A percentile compares a stretch with the other conserved stretches of the same genome.
Evolutionary conservation across 1,140 invertebrate species (phyloP).

Genomic region (Megalonaias nervosa): DNA sequence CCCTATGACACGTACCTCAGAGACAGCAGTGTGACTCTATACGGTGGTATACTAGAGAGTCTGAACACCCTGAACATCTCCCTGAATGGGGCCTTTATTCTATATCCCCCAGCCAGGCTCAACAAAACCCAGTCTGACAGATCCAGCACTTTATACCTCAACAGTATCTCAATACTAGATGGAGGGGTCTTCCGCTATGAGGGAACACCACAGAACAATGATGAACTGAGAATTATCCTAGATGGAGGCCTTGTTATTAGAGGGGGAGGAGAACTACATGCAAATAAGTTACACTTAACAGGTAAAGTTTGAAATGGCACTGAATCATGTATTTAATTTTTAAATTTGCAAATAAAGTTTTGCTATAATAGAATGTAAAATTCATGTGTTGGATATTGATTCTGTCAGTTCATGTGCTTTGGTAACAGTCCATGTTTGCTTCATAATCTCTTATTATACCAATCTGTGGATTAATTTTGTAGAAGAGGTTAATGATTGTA

Average conservation of each 20-base stretch:
- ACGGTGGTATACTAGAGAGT: slow-evolving; percentile 52
- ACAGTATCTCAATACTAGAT: slow-evolving; percentile 58
- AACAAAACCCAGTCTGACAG: slow-evolving; percentile 10
- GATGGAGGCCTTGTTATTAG: slow-evolving; percentile 48
- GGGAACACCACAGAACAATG: slow-evolving; percentile 42
- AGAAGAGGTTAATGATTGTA: too few species aligned
- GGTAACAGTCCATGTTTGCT: too few species aligned
- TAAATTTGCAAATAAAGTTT: too few species aligned
- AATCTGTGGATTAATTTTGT: too few species aligned
- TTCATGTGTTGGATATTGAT: too few species aligned
- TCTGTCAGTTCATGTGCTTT: too few species aligned
- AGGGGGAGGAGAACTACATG: slow-evolving; percentile 51
- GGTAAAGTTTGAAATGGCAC: too few species aligned
- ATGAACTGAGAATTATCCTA: slow-evolving; percentile 42
- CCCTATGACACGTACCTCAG: slow-evolving; percentile 54
- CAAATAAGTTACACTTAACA: slow-evolving; percentile 35
- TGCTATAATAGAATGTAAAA: too few species aligned
- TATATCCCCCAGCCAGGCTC: slow-evolving; percentile 46
- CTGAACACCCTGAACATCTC: slow-evolving; percentile 58
- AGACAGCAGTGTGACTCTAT: slow-evolving; percentile 49
- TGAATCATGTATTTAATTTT: too few species aligned
- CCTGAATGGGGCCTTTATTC: slow-evolving; percentile 48
- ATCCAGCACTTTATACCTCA: slow-evolving; percentile 37
- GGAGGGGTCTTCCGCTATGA: slow-evolving; percentile 55
- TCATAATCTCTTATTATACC: too few species aligned